Evolutionary conservation across 2,797 vertebrate genomes (phyloP), one percentile per base, ranked within the genome.

Genomic region (Neopelma chrysocephalum): DNA sequence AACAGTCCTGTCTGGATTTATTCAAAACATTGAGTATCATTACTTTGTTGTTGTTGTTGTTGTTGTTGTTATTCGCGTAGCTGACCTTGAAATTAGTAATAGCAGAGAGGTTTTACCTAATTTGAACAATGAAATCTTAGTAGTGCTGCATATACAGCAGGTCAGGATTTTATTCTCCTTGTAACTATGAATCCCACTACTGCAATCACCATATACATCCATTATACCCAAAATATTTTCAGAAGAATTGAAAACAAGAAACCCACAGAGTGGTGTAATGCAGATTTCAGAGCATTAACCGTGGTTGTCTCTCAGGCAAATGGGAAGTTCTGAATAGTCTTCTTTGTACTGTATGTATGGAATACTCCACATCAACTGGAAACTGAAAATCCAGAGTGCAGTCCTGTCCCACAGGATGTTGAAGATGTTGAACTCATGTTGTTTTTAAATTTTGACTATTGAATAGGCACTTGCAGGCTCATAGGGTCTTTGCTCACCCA

Each of bases 181-280:
- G 31, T 57, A 77, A 50, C 81, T 81, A 78, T 54, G 57, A 88
- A 42, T 87, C 40, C 54, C 31, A 51, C 72, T 5, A 8, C 45
- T 76, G 25, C 62, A 36, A 73, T 82, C 73, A 53, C 70, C 34
- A 19, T 84, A 48, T 70, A 66, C 32, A 72, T 86, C 58, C 32
- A 73, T 36, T 93, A 84, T 53, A n/a, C 56, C 48, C 31, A 76
- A 93, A 91, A 88, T 87, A 73, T 95, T 93, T 95, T 88, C 17
- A 7, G 56, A 88, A 82, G 42, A 91, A 86, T 79, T 83, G 62
- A 73, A 88, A 86, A 6, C 60, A 43, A 81, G 50, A 58, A n/a
- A 12, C 2, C 45, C 65, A 36, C 45, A 20, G 9, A 36, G 51
- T 73, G 60, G 60, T 94, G 80, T 90, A 77, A 91, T 87, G 77